Base-by-base conservation (phyloP, 2,113 vertebrate species). In the Podiceps cristatus region DNA sequence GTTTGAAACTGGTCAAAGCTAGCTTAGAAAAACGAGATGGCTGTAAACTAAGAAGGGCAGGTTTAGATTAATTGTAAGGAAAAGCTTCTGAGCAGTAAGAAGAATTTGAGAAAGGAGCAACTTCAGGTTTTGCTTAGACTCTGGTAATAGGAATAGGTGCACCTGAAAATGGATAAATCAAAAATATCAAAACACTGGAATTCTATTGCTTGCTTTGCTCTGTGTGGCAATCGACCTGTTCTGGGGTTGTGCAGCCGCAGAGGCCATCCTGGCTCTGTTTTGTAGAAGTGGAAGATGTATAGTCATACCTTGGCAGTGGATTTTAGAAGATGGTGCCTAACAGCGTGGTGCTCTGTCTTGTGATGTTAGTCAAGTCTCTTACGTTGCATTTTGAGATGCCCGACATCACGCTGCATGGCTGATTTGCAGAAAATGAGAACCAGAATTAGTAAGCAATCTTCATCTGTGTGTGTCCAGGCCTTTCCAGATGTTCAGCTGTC, bases 401-500 rank as follows among this genome's bases (percentile, higher is more conserved):
- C 0, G 0, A 42, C 37, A 3, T 76, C 3, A 8, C 8, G 40
- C 81, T 79, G 60, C 35, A 18, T 0, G 3, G 33, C 49, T 87
- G 80, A 71, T 40, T 33, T 78, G 31, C n/a, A 69, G 90, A 92
- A 92, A 92, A 94, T 18, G 50, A 90, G 85, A 69, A 87, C 40
- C 66, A 69, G 69, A 63, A 53, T 90, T 79, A 90, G 85, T 72
- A 80, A 69, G 47, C 37, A 53, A 1, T 69, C 68, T 89, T 93
- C 60, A 37, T 93, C 68, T 42, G 55, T 6, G 1, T 27, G 29
- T 45, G 52, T 77, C 91, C 60, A 74, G 86, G 56, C 84, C 68
- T 44, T 87, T 85, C 84, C 96, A 95, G 93, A 85, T 95, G 89
- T 96, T 97, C 75, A 50, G n/a, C 59, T 77, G 92, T 73, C 82